Evolutionary conservation across 2,113 vertebrate species (phyloP).

Genomic region (Oceanites oceanicus): DNA sequence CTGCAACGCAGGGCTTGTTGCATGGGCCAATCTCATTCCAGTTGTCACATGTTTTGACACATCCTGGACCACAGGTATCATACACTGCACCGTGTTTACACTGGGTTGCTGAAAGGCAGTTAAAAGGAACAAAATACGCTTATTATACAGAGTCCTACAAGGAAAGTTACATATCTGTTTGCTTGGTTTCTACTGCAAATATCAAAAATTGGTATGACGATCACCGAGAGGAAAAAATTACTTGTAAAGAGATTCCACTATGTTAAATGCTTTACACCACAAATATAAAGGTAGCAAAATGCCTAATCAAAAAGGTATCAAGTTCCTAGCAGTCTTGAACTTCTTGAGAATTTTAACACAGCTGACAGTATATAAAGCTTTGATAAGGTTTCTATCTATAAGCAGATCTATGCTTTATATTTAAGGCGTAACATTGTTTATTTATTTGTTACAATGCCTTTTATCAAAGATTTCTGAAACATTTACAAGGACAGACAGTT

Average conservation of each 20-base stretch:
- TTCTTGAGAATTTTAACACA: background rate
- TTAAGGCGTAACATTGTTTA: background rate
- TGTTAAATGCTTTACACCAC: background rate
- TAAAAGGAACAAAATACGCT: background rate
- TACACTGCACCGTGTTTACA: conserved; percentile 94
- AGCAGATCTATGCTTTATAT: background rate
- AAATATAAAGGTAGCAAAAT: background rate
- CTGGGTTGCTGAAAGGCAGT: conserved; percentile 82
- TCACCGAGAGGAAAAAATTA: background rate
- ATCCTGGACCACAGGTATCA: conserved; percentile 94
- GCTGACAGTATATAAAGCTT: background rate
- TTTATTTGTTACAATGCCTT: background rate
- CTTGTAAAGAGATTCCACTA: background rate
- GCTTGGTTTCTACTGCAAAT: background rate
- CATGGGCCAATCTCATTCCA: conserved; percentile 98
- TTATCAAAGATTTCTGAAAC: background rate
- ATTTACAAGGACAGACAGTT: background rate
- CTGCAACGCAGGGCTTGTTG: conserved; percentile 88
- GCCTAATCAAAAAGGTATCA: background rate
- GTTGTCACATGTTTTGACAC: conserved; percentile 94
- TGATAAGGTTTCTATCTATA: background rate
- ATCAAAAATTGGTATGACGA: background rate
- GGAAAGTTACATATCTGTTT: background rate
- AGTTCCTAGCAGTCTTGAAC: background rate
- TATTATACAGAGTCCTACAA: background rate